Evolutionary conservation across 1,140 invertebrate genomes (phyloP).

Genomic region (Cyclargus thomasi): DNA sequence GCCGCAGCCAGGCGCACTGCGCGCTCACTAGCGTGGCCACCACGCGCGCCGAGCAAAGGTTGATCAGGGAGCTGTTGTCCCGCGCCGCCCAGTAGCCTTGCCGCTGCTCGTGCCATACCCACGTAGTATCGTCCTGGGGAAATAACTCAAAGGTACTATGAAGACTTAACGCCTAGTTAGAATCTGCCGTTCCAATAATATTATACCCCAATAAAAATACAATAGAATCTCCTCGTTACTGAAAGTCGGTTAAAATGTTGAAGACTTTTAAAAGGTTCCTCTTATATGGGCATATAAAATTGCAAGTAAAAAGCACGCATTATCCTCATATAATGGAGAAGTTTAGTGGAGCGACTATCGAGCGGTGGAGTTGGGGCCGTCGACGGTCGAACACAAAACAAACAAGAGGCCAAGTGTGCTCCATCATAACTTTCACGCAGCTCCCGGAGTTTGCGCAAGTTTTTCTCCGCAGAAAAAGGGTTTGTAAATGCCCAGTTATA

Average conservation of each 20-base stretch:
- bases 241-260: not conserved
- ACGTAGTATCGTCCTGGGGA: slow-evolving; percentile 21
- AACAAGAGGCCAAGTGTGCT: slow-evolving; percentile 5
- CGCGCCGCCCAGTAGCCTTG: slow-evolving; percentile 36
- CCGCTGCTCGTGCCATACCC: slow-evolving; percentile 47
- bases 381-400: slow-evolving; percentile 1
- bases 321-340: slow-evolving; percentile 12
- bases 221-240: no score
- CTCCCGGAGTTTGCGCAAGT: not conserved
- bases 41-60: slow-evolving; percentile 49
- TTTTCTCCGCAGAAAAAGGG: slow-evolving; percentile 4
- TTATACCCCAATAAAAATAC: not conserved
- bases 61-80: slow-evolving; percentile 46
- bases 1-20: slow-evolving; percentile 52
- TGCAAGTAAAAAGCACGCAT: slow-evolving; percentile 6
- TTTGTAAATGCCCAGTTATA: not conserved
- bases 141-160: not conserved
- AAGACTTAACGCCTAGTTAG: no score
- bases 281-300: not conserved
- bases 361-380: slow-evolving; percentile 21
- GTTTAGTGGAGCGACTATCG: slow-evolving; percentile 28
- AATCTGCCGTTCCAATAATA: no score
- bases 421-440: slow-evolving; percentile 13
- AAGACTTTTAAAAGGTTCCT: not conserved
- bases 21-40: slow-evolving; percentile 38